Conservation (phyloP, 1,140 invertebrate species). For the Wiebesia pumilae region DNA sequence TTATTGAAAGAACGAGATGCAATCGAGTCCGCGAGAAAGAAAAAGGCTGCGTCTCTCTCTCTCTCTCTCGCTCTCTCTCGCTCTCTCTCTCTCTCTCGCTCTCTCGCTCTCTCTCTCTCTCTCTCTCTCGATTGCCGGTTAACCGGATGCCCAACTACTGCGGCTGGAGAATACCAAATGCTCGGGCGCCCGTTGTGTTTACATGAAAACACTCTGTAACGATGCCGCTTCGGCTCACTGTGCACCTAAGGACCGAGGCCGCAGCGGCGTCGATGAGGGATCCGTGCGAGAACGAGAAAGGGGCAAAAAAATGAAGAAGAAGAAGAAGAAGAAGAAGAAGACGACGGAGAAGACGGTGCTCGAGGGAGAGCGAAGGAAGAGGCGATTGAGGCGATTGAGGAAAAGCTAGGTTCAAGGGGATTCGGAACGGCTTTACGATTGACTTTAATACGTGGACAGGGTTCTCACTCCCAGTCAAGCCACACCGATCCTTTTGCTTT, state of each 20-base stretch:
- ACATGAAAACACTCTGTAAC: slow-evolving; percentile 65
- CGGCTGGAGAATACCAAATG: slow-evolving; percentile 70
- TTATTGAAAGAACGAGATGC: slow-evolving; percentile 63
- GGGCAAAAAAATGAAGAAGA: slow-evolving; percentile 47
- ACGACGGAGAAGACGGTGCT: not conserved
- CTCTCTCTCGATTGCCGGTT: slow-evolving; percentile 56
- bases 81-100: slow-evolving; percentile 20
- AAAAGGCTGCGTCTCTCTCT: slow-evolving; percentile 15
- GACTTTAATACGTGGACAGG: slow-evolving; percentile 36
- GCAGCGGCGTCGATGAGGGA: slow-evolving; percentile 55
- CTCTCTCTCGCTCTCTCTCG: slow-evolving; percentile 8
- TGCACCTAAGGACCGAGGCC: slow-evolving; percentile 42
- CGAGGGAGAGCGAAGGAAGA: not conserved
- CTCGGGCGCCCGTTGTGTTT: slow-evolving; percentile 62
- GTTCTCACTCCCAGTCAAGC: not conserved
- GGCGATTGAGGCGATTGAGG: slow-evolving; percentile 38
- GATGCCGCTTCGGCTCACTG: slow-evolving; percentile 53
- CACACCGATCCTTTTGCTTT: slow-evolving; percentile 29
- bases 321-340: no score
- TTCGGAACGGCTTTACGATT: slow-evolving; percentile 54
- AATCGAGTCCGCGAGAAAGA: slow-evolving; percentile 57
- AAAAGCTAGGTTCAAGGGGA: slow-evolving; percentile 59
- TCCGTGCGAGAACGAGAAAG: slow-evolving; percentile 46
- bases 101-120: not conserved
- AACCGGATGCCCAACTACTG: slow-evolving; percentile 68